phyloP scores from a whole-genome alignment of 1,140 invertebrate genomes.

The Schlechtendalia chinensis region DNA sequence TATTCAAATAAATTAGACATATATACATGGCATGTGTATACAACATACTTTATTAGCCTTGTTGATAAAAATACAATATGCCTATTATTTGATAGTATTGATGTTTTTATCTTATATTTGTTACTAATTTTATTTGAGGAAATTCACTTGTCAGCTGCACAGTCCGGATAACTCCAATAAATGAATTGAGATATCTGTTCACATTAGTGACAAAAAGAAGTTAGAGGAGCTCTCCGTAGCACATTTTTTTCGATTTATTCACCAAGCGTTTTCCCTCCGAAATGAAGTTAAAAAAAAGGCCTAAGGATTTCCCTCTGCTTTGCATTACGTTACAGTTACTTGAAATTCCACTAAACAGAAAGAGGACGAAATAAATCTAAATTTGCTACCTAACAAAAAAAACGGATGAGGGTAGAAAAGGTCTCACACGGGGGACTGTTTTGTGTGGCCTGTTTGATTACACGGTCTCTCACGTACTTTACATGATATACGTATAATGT shows the following conservation, averaged over 20 bases:
- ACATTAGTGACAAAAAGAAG: conserved; percentile 19
- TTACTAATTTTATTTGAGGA: too few species aligned
- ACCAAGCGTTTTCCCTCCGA: conserved; percentile 8
- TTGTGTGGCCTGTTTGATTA: conserved; percentile 44
- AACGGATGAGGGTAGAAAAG: conserved; percentile 1
- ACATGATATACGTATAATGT: conserved; percentile 27
- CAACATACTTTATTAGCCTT: too few species aligned
- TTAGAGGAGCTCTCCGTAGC: neutral
- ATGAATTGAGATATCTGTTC: conserved; percentile 28
- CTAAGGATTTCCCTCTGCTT: conserved; percentile 28
- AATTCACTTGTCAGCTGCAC: too few species aligned
- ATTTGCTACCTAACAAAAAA: conserved; percentile 28
- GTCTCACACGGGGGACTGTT: conserved; percentile 25
- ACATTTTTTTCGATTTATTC: conserved; percentile 45
- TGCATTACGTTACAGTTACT: conserved; percentile 28
- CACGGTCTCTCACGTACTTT: conserved; percentile 14
- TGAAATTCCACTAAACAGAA: neutral
- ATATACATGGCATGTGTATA: too few species aligned
- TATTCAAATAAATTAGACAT: too few species aligned
- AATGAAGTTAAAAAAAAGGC: conserved; percentile 21
- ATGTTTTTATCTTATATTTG: too few species aligned
- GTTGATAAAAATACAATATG: too few species aligned
- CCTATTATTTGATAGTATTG: too few species aligned
- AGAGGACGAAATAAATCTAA: conserved; percentile 22
- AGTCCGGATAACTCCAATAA: neutral